Evolutionary conservation across 2,113 vertebrate genomes (phyloP), one percentile per base, ranked within the genome.

Genomic region (Onychostoma macrolepis): DNA sequence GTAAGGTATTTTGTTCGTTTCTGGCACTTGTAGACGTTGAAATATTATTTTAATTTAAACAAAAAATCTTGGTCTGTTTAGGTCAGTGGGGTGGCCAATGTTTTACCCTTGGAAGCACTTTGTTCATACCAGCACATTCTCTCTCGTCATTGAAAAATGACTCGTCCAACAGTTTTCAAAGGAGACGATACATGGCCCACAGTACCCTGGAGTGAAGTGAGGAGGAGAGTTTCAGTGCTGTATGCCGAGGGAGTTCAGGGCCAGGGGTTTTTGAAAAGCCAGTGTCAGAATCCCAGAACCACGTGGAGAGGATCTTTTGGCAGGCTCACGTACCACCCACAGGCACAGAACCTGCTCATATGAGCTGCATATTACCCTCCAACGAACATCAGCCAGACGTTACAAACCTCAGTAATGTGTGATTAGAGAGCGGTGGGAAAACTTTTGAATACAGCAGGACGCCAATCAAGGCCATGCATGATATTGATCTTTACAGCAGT

Each of bases 281-380:
- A 9, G 26, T 58, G 58, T 50, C 58, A 53, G 10, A 13, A 33
- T 36, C 75, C 41, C 33, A 74, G 33, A 26, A 84, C 21, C 48
- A 43, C 21, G 36, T 84, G 69, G 30, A 75, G 53, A 19, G 11
- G 12, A 61, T 86, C 86, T 76, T 65, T 26, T 87, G 85, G 79
- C 86, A 63, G 88, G 1, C 7, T 80, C 83, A 65, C 43, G 87
- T 86, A 86, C 91, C 91, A 88, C 93, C 92, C 92, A 87, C 91
- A 82, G 90, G 72, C 92, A 71, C 50, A 89, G 84, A 93, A 84
- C 86, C 88, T 5, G 10, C 90, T 85, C 79, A 87, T 80, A 83
- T 78, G 89, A 91, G 88, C 87, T 89, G 86, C 88, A 90, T 88
- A 90, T 80, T 90, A 86, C 90, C 76, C 90, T 91, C 83, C 88